Evolutionary conservation across 2,797 vertebrate species (phyloP), one percentile per base, ranked within the genome.

Genomic region (Australoheros facetus): DNA sequence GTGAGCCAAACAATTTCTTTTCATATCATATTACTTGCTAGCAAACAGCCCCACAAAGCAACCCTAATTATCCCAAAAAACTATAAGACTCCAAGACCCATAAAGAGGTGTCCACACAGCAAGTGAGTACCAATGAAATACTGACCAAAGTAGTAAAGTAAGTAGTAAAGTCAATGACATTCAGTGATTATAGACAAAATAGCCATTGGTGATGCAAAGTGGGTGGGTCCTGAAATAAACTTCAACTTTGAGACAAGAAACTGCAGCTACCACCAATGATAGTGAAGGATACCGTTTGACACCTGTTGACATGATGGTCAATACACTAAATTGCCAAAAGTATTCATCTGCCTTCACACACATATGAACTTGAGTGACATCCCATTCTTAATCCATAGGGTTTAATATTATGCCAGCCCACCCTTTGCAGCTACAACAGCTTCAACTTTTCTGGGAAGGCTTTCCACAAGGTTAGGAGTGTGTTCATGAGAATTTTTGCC

Each of bases 21-120:
- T 75, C 64, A 54, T 56, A 32, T 54, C 39, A 77, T 84, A 87
- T 81, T 84, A 75, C 75, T 89, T 79, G 73, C 66, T 81, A 42
- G 78, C 59, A 74, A 86, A 72, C 34, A 55, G 76, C 83, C 83
- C 23, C 30, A 76, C 71, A 28, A 79, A 69, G 32, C 19, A 39
- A 77, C 23, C 1, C 4, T 70, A 79, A 12, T 60, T 39, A 34
- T 62, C 56, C 21, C 45, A 21, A 71, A 58, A 48, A 81, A 56
- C 54, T 70, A 53, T 48, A 28, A 62, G n/a, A 54, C 55, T 77
- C 57, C 32, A 54, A 30, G 57, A 56, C 57, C 42, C 16, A 58
- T 21, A 17, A 69, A n/a, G 42, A 19, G 42, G 26, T 30, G 42
- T 30, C 42, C 64, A 69, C 42, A 51, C 64, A 69, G 64, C 39